These are phyloP conservation scores for Vannuccia rotundouncinata DNA, from an alignment of 2,888 invertebrate species.

Conservation along the genomic window DNA sequence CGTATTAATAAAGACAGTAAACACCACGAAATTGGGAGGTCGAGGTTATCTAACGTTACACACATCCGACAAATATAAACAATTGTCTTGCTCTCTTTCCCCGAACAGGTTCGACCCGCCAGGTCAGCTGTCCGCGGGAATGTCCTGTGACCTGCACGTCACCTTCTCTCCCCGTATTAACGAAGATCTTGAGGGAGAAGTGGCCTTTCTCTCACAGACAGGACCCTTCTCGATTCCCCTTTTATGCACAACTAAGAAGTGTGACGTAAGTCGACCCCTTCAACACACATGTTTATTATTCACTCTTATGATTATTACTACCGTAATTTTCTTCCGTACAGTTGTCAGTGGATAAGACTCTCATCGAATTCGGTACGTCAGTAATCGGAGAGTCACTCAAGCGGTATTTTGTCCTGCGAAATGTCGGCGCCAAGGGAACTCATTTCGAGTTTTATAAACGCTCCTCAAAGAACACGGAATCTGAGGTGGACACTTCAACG, in stretches of 20 bases:
- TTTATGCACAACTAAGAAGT: conserved; percentile 55
- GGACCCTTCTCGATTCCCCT: conserved; percentile 55
- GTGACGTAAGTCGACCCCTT: conserved; percentile 50
- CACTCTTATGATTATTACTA: neutral
- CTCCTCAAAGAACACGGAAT: neutral
- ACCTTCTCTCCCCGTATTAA: conserved; percentile 56
- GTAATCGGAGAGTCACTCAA: conserved; percentile 55
- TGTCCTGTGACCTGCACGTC: conserved; percentile 55
- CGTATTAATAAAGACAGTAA: too few relatives aligned
- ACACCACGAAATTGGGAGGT: too few relatives aligned
- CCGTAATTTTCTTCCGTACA: conserved; percentile 40
- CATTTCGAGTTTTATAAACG: neutral
- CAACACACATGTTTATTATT: neutral
- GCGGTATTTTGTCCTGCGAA: conserved; percentile 49
- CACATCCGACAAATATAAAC: too few relatives aligned
- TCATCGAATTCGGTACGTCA: conserved; percentile 53
- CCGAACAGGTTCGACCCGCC: conserved; percentile 54
- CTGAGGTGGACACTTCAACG: neutral
- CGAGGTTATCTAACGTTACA: too few relatives aligned
- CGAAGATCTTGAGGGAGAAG: conserved; percentile 53
- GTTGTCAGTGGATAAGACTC: conserved; percentile 50
- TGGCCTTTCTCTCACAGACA: conserved; percentile 54
- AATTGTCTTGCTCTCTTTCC: conserved; percentile 7
- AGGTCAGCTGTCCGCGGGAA: conserved; percentile 56
- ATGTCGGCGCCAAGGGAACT: conserved; percentile 54